Percentiles rank a stretch among this genome's conserved stretches.
Evolutionary conservation across 2,888 invertebrate species (phyloP).

Genomic region (Vannuccia rotundouncinata): DNA sequence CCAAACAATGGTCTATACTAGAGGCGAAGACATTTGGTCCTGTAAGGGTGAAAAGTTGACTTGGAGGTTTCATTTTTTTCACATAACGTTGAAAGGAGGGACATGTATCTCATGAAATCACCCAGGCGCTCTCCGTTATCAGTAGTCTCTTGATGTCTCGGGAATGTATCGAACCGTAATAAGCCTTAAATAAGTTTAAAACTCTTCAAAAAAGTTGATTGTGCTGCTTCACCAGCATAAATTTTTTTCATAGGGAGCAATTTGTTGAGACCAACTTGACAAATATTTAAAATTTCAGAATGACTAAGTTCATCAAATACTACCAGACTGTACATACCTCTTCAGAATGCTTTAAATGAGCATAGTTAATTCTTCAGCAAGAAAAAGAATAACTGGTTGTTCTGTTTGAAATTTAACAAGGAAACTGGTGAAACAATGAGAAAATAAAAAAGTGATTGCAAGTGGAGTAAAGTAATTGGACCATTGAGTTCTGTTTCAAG

Average conservation of each 20-base stretch:
- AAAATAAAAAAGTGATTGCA: not conserved
- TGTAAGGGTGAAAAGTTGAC: not conserved
- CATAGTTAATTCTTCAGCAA: not conserved
- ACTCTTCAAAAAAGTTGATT: not conserved
- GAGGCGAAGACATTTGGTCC: not conserved
- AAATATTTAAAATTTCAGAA: not conserved
- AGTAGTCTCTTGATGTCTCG: not conserved
- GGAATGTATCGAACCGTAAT: not conserved
- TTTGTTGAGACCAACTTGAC: not conserved
- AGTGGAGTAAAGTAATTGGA: not conserved
- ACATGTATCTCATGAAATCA: not conserved
- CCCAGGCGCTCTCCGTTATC: not conserved
- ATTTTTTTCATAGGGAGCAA: not conserved
- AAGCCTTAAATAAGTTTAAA: too few relatives aligned
- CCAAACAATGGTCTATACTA: not conserved
- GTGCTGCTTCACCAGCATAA: not conserved
- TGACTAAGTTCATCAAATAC: not conserved
- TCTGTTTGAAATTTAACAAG: not conserved
- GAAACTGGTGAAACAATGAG: not conserved
- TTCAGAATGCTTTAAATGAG: not conserved
- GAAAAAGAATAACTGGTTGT: not conserved
- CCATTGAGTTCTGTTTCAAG: not conserved
- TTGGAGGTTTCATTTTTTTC: not conserved
- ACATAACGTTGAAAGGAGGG: not conserved
- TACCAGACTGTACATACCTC: not conserved